Evolutionary conservation across 2,888 invertebrate genomes (phyloP), one percentile per base, ranked within the genome.

Genomic region (Cheilosia urbana): DNA sequence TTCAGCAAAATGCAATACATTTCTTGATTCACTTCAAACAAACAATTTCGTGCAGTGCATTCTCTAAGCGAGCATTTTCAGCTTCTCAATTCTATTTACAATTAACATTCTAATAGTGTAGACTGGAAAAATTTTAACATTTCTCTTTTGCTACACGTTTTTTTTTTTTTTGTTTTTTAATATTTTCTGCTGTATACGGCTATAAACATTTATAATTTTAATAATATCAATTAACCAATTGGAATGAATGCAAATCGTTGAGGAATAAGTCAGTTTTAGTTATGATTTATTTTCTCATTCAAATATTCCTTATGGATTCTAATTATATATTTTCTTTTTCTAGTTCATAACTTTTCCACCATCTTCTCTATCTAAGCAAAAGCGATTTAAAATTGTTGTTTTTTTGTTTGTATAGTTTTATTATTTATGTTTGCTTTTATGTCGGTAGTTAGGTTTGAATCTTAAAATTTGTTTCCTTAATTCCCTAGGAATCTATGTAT

Each of bases 291-390:
- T 37, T 62, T 34, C 42, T 40, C 24, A 27, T 65, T 51, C 11
- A 27, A 47, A 71, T 40, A 34, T 51, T 68, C 57, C 55, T 57
- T 40, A 27, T n/a, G 37, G 24, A 17, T 57, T 58, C 51, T 24
- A 4, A 51, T 51, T 51, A 51, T 51, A 15, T 24, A 51, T 51
- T 65, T 42, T 49, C 19, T 60, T n/a, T 34, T 65, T 47, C 19
- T 49, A 34, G 34, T 60, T 63, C 30, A 68, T 72, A 81, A 55
- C 55, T 68, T 62, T 57, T 81, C 77, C 49, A 76, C 60, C 81
- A 81, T 77, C 76, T 73, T 72, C 76, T 85, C 76, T 85, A 77
- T 76, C 80, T 76, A 85, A 81, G 57, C 73, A 81, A 85, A 51
- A 85, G 85, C 85, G 82, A 81, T 71, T 75, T 79, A 42, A 55